These are phyloP conservation scores for Serripes groenlandicus DNA, from an alignment of 2,888 invertebrate genomes.

Conservation along the genomic window DNA sequence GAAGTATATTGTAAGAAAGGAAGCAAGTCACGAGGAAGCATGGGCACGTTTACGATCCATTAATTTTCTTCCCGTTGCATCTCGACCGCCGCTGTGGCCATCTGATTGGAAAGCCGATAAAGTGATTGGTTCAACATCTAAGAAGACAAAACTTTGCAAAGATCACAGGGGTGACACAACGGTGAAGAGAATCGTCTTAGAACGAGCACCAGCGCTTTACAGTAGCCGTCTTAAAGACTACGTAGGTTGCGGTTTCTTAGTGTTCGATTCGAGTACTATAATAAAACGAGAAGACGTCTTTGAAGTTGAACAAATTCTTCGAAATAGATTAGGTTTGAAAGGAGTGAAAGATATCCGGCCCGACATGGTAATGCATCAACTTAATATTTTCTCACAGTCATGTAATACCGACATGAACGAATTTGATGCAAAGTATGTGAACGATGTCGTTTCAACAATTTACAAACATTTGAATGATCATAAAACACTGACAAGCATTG, in stretches of 20 bases:
- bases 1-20: conserved; percentile 7
- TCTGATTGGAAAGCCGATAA: conserved; percentile 34
- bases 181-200: background rate
- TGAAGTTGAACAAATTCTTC: background rate
- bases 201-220: background rate
- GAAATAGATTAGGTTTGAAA: background rate
- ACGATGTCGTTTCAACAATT: background rate
- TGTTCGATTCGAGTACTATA: conserved; percentile 2
- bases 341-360: background rate
- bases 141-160: conserved; percentile 19
- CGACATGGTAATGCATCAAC: background rate
- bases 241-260: background rate
- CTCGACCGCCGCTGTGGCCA: conserved; percentile 29
- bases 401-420: background rate
- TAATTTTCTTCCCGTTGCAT: conserved; percentile 21
- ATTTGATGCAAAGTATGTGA: background rate
- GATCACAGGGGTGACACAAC: background rate
- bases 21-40: background rate
- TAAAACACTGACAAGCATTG: background rate
- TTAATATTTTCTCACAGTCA: background rate
- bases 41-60: background rate
- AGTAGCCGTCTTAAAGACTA: background rate
- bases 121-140: background rate
- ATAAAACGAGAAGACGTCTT: background rate
- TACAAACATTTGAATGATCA: conserved; percentile 14